Evolutionary conservation across 1,140 invertebrate genomes (phyloP).

Genomic region (Anoplolepis gracilipes): DNA sequence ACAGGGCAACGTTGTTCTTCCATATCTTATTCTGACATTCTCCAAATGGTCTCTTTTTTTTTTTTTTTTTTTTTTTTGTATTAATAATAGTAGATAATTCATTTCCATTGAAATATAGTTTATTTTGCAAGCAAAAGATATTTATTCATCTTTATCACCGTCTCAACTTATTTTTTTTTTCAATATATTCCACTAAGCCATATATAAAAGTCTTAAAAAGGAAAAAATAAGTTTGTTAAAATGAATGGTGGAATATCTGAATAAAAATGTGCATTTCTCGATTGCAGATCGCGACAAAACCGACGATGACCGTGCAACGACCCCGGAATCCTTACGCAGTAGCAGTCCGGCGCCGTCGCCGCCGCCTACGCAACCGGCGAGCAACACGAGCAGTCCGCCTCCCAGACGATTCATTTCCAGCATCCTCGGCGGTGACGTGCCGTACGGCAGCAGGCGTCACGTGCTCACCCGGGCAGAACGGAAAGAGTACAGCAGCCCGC

Average conservation of each 20-base stretch:
- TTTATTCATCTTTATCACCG: no score
- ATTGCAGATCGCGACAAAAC: constrained; percentile 81
- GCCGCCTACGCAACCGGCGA: constrained; percentile 67
- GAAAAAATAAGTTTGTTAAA: background rate
- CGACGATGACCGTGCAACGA: constrained; percentile 83
- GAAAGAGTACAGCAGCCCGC: constrained; percentile 90
- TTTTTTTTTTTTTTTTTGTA: no score
- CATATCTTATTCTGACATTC: no score
- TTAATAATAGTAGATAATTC: no score
- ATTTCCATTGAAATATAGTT: no score
- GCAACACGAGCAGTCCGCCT: constrained; percentile 72
- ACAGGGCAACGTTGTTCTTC: no score
- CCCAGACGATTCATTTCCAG: constrained; percentile 91
- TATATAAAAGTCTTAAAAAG: no score
- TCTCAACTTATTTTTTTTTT: no score
- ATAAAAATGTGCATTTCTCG: background rate
- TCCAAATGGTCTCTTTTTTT: no score
- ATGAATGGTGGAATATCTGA: background rate
- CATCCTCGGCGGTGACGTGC: constrained; percentile 91
- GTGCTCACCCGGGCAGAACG: constrained; percentile 92
- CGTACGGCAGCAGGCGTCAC: constrained; percentile 90
- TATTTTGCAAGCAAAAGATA: no score
- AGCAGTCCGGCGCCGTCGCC: constrained; percentile 79
- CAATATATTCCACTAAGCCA: no score
- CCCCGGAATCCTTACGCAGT: constrained; percentile 82